These are phyloP conservation scores for Stratiomys singularior DNA, from an alignment of 2,888 invertebrate genomes.

Conservation along the genomic window DNA sequence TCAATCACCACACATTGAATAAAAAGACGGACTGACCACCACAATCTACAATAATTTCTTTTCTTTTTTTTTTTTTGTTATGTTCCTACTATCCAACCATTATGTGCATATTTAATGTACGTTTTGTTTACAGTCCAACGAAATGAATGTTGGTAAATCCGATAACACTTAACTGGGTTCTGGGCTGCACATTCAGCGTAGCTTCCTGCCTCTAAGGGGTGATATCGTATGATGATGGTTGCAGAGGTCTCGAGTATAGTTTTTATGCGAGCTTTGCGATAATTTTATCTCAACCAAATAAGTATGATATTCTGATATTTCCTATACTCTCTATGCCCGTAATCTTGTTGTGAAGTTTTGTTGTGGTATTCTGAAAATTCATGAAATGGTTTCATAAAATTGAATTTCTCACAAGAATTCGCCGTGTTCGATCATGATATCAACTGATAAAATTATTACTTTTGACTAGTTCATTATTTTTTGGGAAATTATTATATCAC, in stretches of 20 bases:
- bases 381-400: too few species aligned
- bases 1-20: constrained; percentile 23
- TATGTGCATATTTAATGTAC: not conserved
- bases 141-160: constrained; percentile 32
- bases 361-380: too few species aligned
- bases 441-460: too few species aligned
- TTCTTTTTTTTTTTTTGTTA: not conserved
- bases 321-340: too few species aligned
- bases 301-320: too few species aligned
- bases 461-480: too few species aligned
- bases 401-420: too few species aligned
- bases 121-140: not conserved
- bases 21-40: constrained; percentile 8
- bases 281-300: too few species aligned
- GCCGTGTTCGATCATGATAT: too few species aligned
- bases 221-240: constrained; percentile 24
- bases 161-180: constrained; percentile 43
- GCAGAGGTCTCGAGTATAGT: constrained; percentile 26
- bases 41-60: not conserved
- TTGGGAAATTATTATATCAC: too few species aligned
- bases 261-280: not conserved
- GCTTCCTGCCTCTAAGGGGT: constrained; percentile 19
- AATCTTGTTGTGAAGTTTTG: too few species aligned
- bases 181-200: not conserved
- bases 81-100: constrained; percentile 15